Percentiles rank a stretch among this genome's conserved stretches.
These are phyloP conservation scores for Philhelius pedissequus DNA, from an alignment of 2,888 invertebrate species.

Conservation along the genomic window DNA sequence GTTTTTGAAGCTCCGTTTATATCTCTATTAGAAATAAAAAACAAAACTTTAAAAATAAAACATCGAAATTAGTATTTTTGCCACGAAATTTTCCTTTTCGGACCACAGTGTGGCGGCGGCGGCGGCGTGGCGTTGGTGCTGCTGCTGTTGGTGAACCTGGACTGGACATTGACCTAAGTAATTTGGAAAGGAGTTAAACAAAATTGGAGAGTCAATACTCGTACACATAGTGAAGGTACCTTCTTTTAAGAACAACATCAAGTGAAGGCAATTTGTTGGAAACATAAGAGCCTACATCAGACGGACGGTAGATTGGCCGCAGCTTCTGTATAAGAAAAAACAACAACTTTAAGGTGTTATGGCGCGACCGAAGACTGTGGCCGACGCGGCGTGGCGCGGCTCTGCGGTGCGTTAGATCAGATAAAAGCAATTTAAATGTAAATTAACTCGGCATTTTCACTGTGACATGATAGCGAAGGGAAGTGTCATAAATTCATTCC, in stretches of 20 bases:
- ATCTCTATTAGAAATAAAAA: too few relatives aligned
- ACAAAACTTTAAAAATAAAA: too few relatives aligned
- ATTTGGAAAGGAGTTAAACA: conserved; percentile 3
- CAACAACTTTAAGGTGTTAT: not conserved
- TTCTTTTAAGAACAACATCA: conserved; percentile 5
- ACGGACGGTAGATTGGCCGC: not conserved
- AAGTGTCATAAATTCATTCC: conserved; percentile 55
- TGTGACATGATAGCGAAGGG: conserved; percentile 54
- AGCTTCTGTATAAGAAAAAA: not conserved
- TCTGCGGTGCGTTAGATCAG: conserved; percentile 46
- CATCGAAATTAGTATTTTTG: too few relatives aligned
- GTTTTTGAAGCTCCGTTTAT: too few relatives aligned
- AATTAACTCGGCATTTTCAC: conserved; percentile 46
- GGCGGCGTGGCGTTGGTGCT: not conserved
- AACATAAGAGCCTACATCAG: not conserved
- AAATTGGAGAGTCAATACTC: not conserved
- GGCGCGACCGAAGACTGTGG: not conserved
- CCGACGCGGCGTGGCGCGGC: not conserved
- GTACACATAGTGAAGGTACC: not conserved
- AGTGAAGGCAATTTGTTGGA: conserved; percentile 49
- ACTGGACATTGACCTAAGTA: conserved; percentile 40
- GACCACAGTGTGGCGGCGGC: too few relatives aligned
- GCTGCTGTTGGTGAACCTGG: not conserved
- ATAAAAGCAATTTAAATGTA: conserved; percentile 57
- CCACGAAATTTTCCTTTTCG: too few relatives aligned